Evolutionary conservation across 2,888 invertebrate genomes (phyloP), one percentile per base, ranked within the genome.

Genomic region (Agonopterix subpropinquella): DNA sequence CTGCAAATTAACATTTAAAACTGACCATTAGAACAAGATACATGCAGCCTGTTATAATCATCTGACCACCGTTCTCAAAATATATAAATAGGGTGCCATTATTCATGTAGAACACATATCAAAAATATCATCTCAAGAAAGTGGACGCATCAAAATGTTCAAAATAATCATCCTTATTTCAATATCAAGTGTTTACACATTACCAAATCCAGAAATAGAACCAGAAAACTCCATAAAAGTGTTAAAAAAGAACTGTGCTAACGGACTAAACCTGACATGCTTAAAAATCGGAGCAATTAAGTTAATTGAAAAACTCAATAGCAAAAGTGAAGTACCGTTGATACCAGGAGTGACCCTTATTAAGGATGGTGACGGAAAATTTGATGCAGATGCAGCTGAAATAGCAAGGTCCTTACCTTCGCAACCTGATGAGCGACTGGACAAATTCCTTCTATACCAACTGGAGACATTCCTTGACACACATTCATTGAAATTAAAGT

Each of bases 341-440:
- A 61, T 71, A 11, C 73, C 74, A 48, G 78, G 73, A 55, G 89
- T 95, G 10, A 91, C 91, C 56, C 88, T 95, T 10, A 90, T 94
- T 51, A 91, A 92, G 55, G 93, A 93, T 47, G 89, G 89, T 47
- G 90, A 90, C 9, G 89, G 91, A 1, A 91, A 92, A 45, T 91
- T 92, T 11, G 72, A 75, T 43, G 53, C 66, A 0, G 65, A 71
- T 50, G 91, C 92, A 4, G 84, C 68, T 61, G 93, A 94, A 63
- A 75, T 94, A 1, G 93, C 94, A 0, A 89, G 92, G 56, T 92
- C 92, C 45, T 91, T 93, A 62, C 93, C 94, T 0, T 90, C 92
- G 47, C 93, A 93, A 64, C 90, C 92, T 1, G 92, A 92, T 62
- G 92, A 92, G 10, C 89, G 92, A 10, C 74, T 95, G 48, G 94